Conservation (phyloP, 2,888 invertebrate genomes). For the Tuta absoluta region DNA sequence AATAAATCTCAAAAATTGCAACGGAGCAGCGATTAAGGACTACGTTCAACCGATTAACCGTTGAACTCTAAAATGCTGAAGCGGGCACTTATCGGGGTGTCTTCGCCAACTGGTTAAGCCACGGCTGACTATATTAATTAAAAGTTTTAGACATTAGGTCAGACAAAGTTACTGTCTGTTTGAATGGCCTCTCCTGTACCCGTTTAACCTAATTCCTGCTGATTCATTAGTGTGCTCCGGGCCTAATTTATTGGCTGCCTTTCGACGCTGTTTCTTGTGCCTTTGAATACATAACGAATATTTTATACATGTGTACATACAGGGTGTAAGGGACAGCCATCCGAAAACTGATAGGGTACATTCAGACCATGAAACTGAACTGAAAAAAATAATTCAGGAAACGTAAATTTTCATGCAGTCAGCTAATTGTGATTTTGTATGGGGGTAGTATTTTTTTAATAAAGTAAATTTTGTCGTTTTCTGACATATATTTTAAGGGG, state of each 20-base stretch:
- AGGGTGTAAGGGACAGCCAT: no score
- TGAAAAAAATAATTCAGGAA: no score
- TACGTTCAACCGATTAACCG: not conserved
- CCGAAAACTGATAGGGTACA: no score
- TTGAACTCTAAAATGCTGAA: not conserved
- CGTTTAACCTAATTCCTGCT: slow-evolving; percentile 17
- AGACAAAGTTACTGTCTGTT: slow-evolving; percentile 18
- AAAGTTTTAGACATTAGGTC: slow-evolving; percentile 36
- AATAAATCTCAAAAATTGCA: slow-evolving; percentile 19
- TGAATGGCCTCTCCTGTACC: slow-evolving; percentile 14
- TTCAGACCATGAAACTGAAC: no score
- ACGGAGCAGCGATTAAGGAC: not conserved
- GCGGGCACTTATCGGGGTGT: not conserved
- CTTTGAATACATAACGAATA: not conserved
- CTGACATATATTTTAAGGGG: no score
- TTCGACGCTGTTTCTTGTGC: slow-evolving; percentile 3
- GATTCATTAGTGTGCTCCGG: slow-evolving; percentile 17
- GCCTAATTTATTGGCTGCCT: slow-evolving; percentile 15
- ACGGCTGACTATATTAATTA: slow-evolving; percentile 41
- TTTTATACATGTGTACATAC: not conserved
- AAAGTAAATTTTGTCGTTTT: no score
- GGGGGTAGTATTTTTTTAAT: no score
- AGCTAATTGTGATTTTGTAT: no score
- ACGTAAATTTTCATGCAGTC: no score
- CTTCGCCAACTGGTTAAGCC: not conserved